These are phyloP conservation scores for Sesamia nonagrioides DNA, from an alignment of 1,140 invertebrate genomes.

Conservation along the genomic window DNA sequence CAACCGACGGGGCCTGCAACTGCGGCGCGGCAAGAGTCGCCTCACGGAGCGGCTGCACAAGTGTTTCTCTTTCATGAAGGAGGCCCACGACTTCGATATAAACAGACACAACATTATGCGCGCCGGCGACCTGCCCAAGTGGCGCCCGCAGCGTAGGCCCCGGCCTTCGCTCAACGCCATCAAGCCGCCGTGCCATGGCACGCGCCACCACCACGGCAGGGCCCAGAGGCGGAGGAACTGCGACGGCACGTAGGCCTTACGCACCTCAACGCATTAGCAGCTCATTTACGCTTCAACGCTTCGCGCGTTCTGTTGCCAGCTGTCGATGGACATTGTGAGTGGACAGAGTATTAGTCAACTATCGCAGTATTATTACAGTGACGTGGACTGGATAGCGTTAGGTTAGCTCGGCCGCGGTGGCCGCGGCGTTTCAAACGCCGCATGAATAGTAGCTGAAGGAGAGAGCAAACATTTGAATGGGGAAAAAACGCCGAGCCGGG, in stretches of 20 bases:
- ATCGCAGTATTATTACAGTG: conserved; percentile 87
- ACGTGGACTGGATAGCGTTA: conserved; percentile 85
- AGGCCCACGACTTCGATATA: conserved; percentile 81
- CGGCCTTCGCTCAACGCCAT: conserved; percentile 76
- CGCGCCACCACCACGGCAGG: conserved; percentile 80
- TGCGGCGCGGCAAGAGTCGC: conserved; percentile 73
- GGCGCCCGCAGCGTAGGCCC: conserved; percentile 78
- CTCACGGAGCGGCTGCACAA: conserved; percentile 71
- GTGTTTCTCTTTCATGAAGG: conserved; percentile 82
- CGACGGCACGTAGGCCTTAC: conserved; percentile 77
- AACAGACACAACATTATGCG: conserved; percentile 76
- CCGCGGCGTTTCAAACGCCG: conserved; percentile 78
- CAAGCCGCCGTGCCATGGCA: conserved; percentile 73
- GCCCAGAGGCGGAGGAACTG: conserved; percentile 81
- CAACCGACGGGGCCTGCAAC: conserved; percentile 78
- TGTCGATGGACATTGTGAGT: conserved; percentile 83
- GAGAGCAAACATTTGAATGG: conserved; percentile 84
- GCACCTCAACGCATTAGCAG: conserved; percentile 67
- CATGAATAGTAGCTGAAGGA: conserved; percentile 84
- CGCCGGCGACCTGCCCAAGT: conserved; percentile 72
- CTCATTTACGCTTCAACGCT: conserved; percentile 84
- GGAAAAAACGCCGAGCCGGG: conserved; percentile 76
- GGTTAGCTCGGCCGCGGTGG: conserved; percentile 80
- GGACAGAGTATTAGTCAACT: conserved; percentile 87
- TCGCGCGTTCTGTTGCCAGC: conserved; percentile 84